Base-by-base conservation (phyloP, 1,140 invertebrate genomes). In the Muscidifurax raptorellus region DNA sequence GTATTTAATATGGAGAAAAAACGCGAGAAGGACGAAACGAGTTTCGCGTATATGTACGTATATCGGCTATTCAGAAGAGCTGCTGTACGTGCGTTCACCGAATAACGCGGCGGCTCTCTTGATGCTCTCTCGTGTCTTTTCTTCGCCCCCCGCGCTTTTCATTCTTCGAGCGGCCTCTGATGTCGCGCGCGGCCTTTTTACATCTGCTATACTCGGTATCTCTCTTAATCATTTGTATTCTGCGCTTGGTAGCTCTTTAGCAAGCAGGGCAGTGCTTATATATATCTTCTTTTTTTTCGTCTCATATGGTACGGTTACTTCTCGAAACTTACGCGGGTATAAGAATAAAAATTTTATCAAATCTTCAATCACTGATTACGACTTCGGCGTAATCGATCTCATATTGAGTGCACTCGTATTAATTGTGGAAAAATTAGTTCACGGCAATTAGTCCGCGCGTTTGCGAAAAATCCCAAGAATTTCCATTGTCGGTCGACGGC, bases 191-290 rank as follows among this genome's bases (percentile, higher is more conserved):
- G 27, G 13, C 28, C 30, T 30, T 32, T 82, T n/a, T 64, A 36
- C 52, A 59, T 64, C 27, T 71, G 18, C 13, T 74, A 7, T 36
- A 64, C 69, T 74, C 28, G 15, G 15, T 75, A 71, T 74, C 69
- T 59, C 18, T 74, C 47, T 59, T 75, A 82, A 81, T 81, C 40
- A 81, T 81, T 72, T 81, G 9, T 72, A 81, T 81, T 59, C 40
- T 82, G 30, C 80, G 7, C 47, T 10, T 64, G 15, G 40, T 36
- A 66, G 47, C 15, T 74, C 71, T 75, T 64, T 36, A 40, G 9
- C 64, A 72, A 72, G 30, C 32, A 30, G 18, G 71, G 15, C 75
- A 18, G n/a, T 18, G 27, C 75, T 30, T 59, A 10, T 40, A 40
- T 40, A 59, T n/a, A 13, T 52, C 15, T 28, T 13, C 59, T 15